Evolutionary conservation across 2,797 vertebrate species (phyloP).

Genomic region (Melanotaenia nigrans): DNA sequence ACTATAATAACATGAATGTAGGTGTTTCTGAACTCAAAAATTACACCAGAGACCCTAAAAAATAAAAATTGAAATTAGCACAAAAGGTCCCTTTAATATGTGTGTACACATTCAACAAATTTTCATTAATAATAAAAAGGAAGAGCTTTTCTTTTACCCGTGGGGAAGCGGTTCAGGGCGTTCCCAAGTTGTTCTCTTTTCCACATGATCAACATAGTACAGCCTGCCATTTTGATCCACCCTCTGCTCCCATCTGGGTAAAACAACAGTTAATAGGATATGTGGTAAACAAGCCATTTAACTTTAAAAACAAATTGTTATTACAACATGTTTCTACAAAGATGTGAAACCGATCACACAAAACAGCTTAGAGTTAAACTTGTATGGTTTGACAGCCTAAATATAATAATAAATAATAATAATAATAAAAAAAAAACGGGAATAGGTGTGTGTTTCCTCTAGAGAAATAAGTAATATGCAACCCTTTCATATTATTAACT

Average conservation of each 20-base stretch:
- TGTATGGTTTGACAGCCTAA: not conserved
- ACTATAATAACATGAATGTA: not conserved
- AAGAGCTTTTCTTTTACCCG: constrained; percentile 82
- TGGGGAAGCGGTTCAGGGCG: constrained; percentile 94
- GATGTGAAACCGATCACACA: too few species aligned
- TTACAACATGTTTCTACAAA: not conserved
- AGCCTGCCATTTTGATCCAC: constrained; percentile 92
- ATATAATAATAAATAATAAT: not conserved
- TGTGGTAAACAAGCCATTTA: not conserved
- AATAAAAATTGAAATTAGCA: not conserved
- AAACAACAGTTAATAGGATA: constrained; percentile 11
- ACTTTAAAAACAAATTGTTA: not conserved
- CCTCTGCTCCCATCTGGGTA: constrained; percentile 94
- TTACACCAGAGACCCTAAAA: not conserved
- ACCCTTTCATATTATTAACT: too few species aligned
- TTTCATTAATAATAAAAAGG: not conserved
- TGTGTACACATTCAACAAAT: not conserved
- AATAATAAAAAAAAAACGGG: too few species aligned
- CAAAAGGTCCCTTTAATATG: not conserved
- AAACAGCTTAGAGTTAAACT: too few species aligned
- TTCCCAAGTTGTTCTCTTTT: constrained; percentile 98
- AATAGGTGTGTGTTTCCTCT: too few species aligned
- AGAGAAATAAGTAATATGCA: too few species aligned
- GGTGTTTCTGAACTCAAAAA: not conserved
- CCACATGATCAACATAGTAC: constrained; percentile 97